A percentile compares a stretch with the other conserved stretches of the same genome.
These are phyloP conservation scores for Sebastes minor DNA, from an alignment of 2,797 vertebrate genomes.

Conservation along the genomic window DNA sequence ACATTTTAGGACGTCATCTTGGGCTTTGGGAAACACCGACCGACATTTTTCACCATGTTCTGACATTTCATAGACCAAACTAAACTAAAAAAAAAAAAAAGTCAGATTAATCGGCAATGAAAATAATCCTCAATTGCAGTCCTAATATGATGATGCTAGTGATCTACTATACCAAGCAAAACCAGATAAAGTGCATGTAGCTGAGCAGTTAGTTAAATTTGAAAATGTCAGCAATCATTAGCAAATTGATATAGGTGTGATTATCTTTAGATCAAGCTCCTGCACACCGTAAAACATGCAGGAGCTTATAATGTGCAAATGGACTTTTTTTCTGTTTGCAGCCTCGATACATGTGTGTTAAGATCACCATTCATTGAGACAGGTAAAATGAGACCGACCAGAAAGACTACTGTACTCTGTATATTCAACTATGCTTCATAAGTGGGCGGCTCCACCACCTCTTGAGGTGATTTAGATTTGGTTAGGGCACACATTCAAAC, in stretches of 20 bases:
- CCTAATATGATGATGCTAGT: neutral
- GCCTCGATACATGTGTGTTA: neutral
- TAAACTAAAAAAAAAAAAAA: too few species aligned
- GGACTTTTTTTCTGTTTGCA: neutral
- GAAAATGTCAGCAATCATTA: neutral
- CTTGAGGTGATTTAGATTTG: neutral
- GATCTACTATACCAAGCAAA: neutral
- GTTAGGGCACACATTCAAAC: neutral
- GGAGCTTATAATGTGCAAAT: neutral
- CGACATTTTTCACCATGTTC: too few species aligned
- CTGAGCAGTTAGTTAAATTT: neutral
- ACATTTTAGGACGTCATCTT: too few species aligned
- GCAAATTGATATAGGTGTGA: neutral
- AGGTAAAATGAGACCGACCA: constrained; percentile 5
- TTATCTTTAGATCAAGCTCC: neutral
- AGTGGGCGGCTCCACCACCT: neutral
- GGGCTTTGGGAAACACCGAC: too few species aligned
- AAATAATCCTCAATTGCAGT: fast-evolving
- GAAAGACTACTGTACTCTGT: neutral
- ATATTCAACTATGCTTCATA: neutral
- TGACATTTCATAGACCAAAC: too few species aligned
- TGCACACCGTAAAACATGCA: neutral
- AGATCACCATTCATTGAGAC: constrained; percentile 17
- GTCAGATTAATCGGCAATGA: too few species aligned
- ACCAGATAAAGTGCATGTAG: neutral